A percentile compares a stretch with the other conserved stretches of the same genome.
phyloP scores from a whole-genome alignment of 2,797 vertebrate genomes.

The Centropyge bicolor region DNA sequence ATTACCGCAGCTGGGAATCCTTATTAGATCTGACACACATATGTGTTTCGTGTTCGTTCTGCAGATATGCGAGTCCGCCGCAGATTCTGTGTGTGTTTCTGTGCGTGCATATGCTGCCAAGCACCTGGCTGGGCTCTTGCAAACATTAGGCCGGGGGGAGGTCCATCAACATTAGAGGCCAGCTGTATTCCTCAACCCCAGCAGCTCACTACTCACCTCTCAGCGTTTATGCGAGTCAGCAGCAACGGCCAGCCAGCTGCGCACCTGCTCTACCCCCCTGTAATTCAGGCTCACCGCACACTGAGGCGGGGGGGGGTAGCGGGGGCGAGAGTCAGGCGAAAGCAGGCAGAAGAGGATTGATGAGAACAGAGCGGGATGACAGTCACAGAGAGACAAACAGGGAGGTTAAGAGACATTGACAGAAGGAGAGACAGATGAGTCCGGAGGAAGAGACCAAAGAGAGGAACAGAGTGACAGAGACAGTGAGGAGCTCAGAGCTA shows the following conservation, averaged over 20 bases:
- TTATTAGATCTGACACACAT: conserved; percentile 66
- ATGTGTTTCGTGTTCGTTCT: conserved; percentile 39
- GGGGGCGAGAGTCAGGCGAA: not conserved
- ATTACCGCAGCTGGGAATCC: conserved; percentile 62
- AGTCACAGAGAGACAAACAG: conserved; percentile 39
- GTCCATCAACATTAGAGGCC: conserved; percentile 74
- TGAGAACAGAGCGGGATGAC: conserved; percentile 29
- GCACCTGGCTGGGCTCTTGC: conserved; percentile 71
- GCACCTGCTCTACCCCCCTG: conserved; percentile 64
- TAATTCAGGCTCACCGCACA: conserved; percentile 46
- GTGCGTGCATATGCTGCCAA: conserved; percentile 36
- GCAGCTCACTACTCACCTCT: conserved; percentile 70
- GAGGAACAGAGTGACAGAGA: not conserved
- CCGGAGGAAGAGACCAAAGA: conserved; percentile 28
- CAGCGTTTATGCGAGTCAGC: conserved; percentile 72
- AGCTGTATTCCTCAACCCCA: conserved; percentile 75
- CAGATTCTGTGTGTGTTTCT: not conserved
- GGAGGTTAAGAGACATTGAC: conserved; percentile 39
- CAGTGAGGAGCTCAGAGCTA: conserved; percentile 9
- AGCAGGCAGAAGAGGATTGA: conserved; percentile 28
- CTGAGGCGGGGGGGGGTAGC: not conserved
- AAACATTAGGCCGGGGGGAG: conserved; percentile 69
- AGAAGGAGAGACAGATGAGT: conserved; percentile 38
- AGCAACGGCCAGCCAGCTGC: conserved; percentile 63
- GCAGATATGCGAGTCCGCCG: not conserved